Conservation (phyloP, 2,797 vertebrate genomes). For the Protosalanx chinensis region DNA sequence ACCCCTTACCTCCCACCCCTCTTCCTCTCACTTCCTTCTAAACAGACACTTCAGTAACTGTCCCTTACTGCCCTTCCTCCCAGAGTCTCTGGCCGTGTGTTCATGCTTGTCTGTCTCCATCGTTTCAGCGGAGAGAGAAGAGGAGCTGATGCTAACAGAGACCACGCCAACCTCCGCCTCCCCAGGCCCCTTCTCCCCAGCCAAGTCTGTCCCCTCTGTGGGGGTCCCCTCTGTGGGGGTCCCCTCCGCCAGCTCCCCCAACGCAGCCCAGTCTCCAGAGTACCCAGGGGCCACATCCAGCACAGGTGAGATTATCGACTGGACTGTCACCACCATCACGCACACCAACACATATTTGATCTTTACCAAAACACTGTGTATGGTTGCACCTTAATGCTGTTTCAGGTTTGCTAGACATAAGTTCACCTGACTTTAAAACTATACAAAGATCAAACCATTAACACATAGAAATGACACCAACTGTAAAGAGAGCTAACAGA, state of each 20-base stretch:
- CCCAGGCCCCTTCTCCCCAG: constrained; percentile 86
- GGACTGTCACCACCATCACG: neutral
- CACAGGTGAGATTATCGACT: constrained; percentile 75
- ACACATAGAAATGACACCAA: too few relatives aligned
- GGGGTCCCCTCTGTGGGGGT: constrained; percentile 82
- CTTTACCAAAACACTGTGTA: neutral
- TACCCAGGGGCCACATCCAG: constrained; percentile 78
- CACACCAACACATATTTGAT: neutral
- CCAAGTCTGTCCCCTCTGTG: constrained; percentile 84
- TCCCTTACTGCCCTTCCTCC: neutral
- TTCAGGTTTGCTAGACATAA: too few relatives aligned
- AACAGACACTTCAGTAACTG: too few relatives aligned
- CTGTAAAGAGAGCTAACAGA: too few relatives aligned
- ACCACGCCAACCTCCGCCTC: constrained; percentile 82
- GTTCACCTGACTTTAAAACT: too few relatives aligned
- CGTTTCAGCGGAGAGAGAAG: constrained; percentile 76
- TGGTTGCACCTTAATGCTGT: neutral
- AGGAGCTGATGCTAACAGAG: constrained; percentile 83
- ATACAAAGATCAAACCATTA: too few relatives aligned
- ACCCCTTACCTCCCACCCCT: too few relatives aligned
- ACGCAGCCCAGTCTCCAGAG: constrained; percentile 86
- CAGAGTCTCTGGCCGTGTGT: neutral
- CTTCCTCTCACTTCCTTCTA: too few relatives aligned
- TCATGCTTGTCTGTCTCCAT: constrained; percentile 5
- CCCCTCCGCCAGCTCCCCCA: constrained; percentile 81